Percentiles rank a stretch among this genome's conserved stretches.
These are phyloP conservation scores for Pseudorhiza aurosa DNA, from an alignment of 30 jellyfish, hydroid and myxozoan species.

Conservation along the genomic window DNA sequence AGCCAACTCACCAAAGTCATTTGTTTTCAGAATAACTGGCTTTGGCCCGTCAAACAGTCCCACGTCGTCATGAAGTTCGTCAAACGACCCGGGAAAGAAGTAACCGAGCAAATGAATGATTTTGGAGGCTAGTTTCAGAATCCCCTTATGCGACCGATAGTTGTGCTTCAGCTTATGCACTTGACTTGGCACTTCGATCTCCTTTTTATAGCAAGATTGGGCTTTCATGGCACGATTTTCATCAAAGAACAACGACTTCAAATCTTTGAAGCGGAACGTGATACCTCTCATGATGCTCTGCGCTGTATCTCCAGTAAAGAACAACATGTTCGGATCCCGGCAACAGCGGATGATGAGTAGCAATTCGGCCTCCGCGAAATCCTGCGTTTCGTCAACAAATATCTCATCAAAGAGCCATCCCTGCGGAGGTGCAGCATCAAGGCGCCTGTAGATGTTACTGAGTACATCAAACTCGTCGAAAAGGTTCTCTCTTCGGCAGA, in stretches of 20 bases:
- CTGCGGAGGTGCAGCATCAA: conserved; percentile 21
- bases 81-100: conserved; percentile 85
- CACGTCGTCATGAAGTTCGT: conserved; percentile 66
- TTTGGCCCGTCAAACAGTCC: conserved; percentile 94
- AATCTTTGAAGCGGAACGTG: conserved; percentile 85
- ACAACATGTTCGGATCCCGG: conserved; percentile 78
- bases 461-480: conserved; percentile 79
- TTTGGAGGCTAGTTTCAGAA: conserved; percentile 73
- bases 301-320: conserved; percentile 95
- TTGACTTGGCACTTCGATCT: conserved; percentile 56
- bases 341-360: conserved; percentile 70
- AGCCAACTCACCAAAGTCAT: conserved; percentile 77
- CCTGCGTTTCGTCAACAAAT: conserved; percentile 91
- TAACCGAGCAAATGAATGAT: conserved; percentile 56
- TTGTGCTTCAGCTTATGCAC: conserved; percentile 80
- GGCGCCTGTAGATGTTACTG: conserved; percentile 66
- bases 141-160: conserved; percentile 91
- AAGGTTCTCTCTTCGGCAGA: conserved; percentile 25
- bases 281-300: conserved; percentile 91
- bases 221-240: conserved; percentile 68
- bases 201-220: conserved; percentile 8
- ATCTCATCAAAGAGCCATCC: conserved; percentile 81
- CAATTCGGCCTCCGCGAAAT: conserved; percentile 87
- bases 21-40: conserved; percentile 81
- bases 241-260: conserved; percentile 57